Evolutionary conservation across 2,113 vertebrate genomes (phyloP).

Genomic region (Miniopterus natalensis): DNA sequence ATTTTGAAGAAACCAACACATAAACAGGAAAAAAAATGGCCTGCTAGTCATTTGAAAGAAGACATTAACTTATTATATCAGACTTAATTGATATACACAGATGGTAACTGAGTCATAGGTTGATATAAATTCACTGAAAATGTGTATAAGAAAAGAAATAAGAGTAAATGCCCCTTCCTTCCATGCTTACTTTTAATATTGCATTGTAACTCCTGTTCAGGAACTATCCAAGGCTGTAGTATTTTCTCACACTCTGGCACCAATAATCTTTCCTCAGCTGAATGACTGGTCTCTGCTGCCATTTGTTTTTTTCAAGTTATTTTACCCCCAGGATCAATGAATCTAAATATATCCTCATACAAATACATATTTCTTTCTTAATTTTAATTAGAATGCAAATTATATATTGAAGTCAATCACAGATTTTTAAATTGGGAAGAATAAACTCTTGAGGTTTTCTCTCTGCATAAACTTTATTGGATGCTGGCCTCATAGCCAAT

Average conservation of each 20-base stretch:
- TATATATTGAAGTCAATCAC: neutral
- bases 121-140: neutral
- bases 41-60: neutral
- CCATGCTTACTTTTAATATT: neutral
- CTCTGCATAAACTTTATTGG: neutral
- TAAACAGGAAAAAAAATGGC: neutral
- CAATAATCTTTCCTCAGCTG: neutral
- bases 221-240: neutral
- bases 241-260: neutral
- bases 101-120: neutral
- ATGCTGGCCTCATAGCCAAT: neutral
- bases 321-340: neutral
- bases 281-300: neutral
- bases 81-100: neutral
- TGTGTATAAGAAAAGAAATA: constrained; percentile 20
- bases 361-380: neutral
- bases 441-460: neutral
- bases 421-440: neutral
- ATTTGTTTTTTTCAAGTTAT: neutral
- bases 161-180: neutral
- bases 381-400: neutral
- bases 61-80: neutral
- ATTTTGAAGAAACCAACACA: neutral
- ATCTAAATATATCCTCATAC: neutral
- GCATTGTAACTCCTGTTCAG: neutral